These are phyloP conservation scores for Leptatherina wallacei DNA, from an alignment of 2,797 vertebrate genomes.

Conservation along the genomic window DNA sequence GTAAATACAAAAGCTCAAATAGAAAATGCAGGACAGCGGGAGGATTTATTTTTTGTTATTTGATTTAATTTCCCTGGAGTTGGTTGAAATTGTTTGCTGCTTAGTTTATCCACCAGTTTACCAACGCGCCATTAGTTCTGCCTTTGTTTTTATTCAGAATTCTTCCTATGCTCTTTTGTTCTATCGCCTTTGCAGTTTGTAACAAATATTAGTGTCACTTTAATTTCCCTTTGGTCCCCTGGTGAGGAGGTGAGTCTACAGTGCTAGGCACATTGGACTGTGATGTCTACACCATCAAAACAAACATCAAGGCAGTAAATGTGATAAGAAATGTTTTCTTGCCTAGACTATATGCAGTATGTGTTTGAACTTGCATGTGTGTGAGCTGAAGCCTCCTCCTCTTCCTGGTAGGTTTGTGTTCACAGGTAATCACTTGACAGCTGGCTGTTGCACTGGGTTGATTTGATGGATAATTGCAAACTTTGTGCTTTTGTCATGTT, in stretches of 20 bases:
- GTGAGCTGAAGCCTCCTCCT: conserved; percentile 3
- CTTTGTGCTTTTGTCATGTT: conserved; percentile 17
- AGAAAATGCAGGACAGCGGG: background rate
- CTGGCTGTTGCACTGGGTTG: background rate
- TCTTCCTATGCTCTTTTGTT: background rate
- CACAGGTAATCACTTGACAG: conserved; percentile 38
- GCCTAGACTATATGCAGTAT: background rate
- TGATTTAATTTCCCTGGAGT: background rate
- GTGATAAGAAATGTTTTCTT: conserved; percentile 8
- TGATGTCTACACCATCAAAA: background rate
- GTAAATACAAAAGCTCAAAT: conserved; percentile 27
- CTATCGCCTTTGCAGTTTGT: background rate
- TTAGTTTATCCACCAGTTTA: conserved; percentile 1
- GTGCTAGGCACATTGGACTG: background rate
- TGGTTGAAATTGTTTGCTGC: background rate
- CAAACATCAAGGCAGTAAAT: conserved; percentile 11
- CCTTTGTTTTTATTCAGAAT: conserved; percentile 5
- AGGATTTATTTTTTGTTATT: too few species aligned
- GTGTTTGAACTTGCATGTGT: conserved; percentile 24
- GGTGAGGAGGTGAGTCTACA: background rate
- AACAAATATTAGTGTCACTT: background rate
- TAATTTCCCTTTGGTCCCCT: background rate
- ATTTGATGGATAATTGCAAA: conserved; percentile 45
- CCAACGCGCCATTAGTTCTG: too few species aligned
- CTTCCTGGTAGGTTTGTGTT: conserved; percentile 18